These are phyloP conservation scores for Darevskia nairensis DNA, from an alignment of 2,797 vertebrate species.

Conservation along the genomic window DNA sequence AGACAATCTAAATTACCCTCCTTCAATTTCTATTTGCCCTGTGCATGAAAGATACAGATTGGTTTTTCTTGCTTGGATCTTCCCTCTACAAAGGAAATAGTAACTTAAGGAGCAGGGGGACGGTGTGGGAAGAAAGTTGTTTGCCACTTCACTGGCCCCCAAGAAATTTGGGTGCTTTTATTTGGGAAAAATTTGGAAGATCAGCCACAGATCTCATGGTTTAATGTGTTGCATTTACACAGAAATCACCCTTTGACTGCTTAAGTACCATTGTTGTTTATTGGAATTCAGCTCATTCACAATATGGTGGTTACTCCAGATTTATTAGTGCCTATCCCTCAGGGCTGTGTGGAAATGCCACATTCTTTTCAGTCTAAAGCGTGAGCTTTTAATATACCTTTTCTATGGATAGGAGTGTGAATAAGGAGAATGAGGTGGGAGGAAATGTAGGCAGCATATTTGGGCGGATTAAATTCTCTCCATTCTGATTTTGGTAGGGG, in stretches of 20 bases:
- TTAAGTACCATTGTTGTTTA: not conserved
- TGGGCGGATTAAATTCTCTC: not conserved
- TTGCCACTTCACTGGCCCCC: not conserved
- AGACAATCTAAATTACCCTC: too few relatives aligned
- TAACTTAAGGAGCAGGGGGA: not conserved
- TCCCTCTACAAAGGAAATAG: not conserved
- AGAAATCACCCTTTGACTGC: not conserved
- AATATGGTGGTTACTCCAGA: not conserved
- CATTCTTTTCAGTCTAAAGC: not conserved
- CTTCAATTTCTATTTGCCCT: not conserved
- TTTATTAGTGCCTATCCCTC: not conserved
- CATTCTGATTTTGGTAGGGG: not conserved
- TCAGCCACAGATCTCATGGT: not conserved
- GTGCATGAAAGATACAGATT: not conserved
- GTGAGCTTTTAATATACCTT: constrained; percentile 1
- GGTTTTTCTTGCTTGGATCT: not conserved
- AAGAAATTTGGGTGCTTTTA: not conserved
- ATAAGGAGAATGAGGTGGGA: not conserved
- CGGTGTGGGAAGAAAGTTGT: too few relatives aligned
- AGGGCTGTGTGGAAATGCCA: not conserved
- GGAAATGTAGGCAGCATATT: not conserved
- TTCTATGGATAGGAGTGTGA: not conserved
- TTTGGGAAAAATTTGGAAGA: not conserved
- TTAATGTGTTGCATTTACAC: not conserved
- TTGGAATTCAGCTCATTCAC: not conserved